Evolutionary conservation across 2,113 vertebrate genomes (phyloP), one percentile per base, ranked within the genome.

Genomic region (Platichthys stellatus): DNA sequence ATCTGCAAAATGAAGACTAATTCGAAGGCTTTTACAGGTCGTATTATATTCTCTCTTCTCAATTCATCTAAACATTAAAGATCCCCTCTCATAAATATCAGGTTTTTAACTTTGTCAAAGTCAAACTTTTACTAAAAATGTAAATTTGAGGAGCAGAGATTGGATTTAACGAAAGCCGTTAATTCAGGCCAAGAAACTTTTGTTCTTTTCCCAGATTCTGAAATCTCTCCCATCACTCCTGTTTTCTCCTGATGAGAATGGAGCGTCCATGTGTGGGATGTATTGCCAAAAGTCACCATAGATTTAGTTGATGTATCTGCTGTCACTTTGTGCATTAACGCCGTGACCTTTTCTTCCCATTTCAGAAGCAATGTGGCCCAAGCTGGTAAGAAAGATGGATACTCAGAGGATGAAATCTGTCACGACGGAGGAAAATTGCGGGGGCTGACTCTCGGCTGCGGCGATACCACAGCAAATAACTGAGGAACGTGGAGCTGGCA

Each of bases 341-440:
- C 81, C 17, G 35, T 89, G 91, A 92, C 90, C 92, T 92, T 93
- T 92, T 81, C 86, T 85, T 87, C 78, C 89, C 54, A 57, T 81
- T 91, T 89, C 81, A 74, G 79, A 83, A 63, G 84, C 83, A 88
- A 84, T 62, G 87, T 75, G 83, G 87, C 60, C 81, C 78, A 57
- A 83, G 80, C 81, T 85, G 88, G 75, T 88, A 83, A 90, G 91
- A 92, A 87, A 89, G 92, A 93, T 83, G 76, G 90, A 92, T 92
- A 82, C 56, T 15, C 2, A 4, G 69, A 51, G 73, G 79, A 75
- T 67, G 80, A 75, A 82, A 90, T 78, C 81, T 81, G 88, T 90
- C 88, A 90, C 70, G 0, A 7, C 14, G 56, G 74, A 20, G 68
- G 78, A 77, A 77, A 88, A 87, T 74, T 38, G 57, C 72, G 67